Conservation (phyloP, 2,888 invertebrate genomes). For the Heliconius ethilla region DNA sequence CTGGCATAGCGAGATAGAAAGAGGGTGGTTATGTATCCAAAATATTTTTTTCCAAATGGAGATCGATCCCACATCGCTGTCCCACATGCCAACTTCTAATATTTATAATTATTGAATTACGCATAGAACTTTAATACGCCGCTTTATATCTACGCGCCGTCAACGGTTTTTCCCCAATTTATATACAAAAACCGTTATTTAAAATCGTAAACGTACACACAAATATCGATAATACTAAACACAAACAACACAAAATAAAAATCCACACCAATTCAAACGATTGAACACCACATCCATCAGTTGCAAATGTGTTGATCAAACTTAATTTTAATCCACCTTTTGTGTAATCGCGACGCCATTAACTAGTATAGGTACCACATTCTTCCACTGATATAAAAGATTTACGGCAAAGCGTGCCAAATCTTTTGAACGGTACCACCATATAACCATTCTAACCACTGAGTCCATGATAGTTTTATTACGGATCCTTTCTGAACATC, state of each 20-base stretch:
- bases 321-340: constrained; percentile 61
- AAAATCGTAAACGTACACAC: not conserved
- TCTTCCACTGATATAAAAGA: constrained; percentile 65
- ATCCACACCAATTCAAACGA: constrained; percentile 34
- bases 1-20: rapidly evolving
- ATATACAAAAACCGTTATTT: constrained; percentile 2
- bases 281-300: constrained; percentile 63
- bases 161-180: not conserved
- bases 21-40: not conserved
- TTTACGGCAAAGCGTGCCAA: constrained; percentile 64
- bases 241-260: constrained; percentile 20
- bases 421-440: constrained; percentile 59
- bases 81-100: no score
- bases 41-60: no score
- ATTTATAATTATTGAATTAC: no score
- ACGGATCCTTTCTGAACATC: constrained; percentile 70
- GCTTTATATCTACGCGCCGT: not conserved
- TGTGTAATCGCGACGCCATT: not conserved
- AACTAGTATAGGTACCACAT: constrained; percentile 65
- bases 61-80: no score
- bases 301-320: constrained; percentile 71
- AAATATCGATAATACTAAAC: not conserved
- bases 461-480: constrained; percentile 75
- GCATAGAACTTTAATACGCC: no score
- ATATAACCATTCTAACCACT: constrained; percentile 46